Evolutionary conservation across 2,888 invertebrate genomes (phyloP).

Genomic region (Tetheella fluctuosa): DNA sequence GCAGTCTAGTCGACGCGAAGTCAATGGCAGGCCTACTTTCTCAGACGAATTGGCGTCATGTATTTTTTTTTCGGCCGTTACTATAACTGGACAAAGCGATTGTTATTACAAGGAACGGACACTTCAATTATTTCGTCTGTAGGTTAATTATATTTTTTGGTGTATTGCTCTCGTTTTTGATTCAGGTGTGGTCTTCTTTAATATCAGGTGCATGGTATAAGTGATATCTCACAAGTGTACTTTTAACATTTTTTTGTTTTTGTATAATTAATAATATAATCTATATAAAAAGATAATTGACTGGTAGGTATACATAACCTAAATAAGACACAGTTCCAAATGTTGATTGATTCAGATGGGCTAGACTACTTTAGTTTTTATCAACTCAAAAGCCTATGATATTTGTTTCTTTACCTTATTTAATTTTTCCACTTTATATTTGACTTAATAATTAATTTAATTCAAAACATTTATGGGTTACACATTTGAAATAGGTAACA

Average conservation of each 20-base stretch:
- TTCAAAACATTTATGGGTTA: too few relatives aligned
- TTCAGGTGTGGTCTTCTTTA: slow-evolving; percentile 40
- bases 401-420: too few relatives aligned
- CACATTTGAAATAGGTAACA: too few relatives aligned
- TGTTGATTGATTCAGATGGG: too few relatives aligned
- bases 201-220: background rate
- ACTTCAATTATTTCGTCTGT: slow-evolving; percentile 62
- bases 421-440: too few relatives aligned
- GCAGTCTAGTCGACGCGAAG: slow-evolving; percentile 71
- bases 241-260: background rate
- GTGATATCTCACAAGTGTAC: background rate
- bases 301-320: too few relatives aligned
- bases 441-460: too few relatives aligned
- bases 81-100: slow-evolving; percentile 66
- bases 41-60: slow-evolving; percentile 58
- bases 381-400: too few relatives aligned
- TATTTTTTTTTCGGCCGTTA: slow-evolving; percentile 65
- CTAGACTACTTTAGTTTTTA: too few relatives aligned
- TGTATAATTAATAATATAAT: background rate
- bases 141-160: slow-evolving; percentile 55
- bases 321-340: too few relatives aligned
- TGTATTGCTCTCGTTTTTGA: slow-evolving; percentile 42
- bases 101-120: slow-evolving; percentile 55
- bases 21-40: slow-evolving; percentile 78
- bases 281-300: too few relatives aligned